Conservation (phyloP, 2,888 invertebrate species). For the Chelonus formosanus region DNA sequence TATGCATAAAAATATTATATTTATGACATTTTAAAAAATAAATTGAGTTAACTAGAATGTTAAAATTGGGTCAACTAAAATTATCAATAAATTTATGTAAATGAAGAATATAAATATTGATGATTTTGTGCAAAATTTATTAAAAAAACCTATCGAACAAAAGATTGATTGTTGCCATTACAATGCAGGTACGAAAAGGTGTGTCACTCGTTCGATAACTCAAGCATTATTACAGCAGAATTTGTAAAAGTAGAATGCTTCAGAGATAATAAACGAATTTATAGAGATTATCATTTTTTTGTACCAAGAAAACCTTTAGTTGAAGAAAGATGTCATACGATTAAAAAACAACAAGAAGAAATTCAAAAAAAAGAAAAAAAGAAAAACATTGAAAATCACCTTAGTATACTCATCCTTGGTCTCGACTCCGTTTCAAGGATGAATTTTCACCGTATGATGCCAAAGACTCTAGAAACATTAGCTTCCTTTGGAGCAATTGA, state of each 20-base stretch:
- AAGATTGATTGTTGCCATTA: background rate
- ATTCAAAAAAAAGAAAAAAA: constrained; percentile 51
- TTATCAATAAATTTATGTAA: too few species aligned
- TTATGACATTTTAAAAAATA: too few species aligned
- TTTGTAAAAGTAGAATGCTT: constrained; percentile 76
- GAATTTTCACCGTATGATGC: constrained; percentile 87
- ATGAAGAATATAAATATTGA: too few species aligned
- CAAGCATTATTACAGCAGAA: constrained; percentile 69
- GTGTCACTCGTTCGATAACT: constrained; percentile 67
- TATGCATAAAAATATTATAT: too few species aligned
- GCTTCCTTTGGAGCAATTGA: constrained; percentile 75
- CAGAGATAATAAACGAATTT: constrained; percentile 66
- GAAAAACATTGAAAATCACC: constrained; percentile 48
- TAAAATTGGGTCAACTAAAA: too few species aligned
- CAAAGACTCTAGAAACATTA: constrained; percentile 73
- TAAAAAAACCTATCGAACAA: too few species aligned
- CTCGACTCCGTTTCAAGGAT: constrained; percentile 86
- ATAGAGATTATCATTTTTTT: constrained; percentile 76
- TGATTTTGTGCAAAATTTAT: too few species aligned
- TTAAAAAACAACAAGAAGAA: constrained; percentile 42
- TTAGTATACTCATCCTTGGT: constrained; percentile 83
- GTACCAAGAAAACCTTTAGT: constrained; percentile 66
- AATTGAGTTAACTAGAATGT: too few species aligned
- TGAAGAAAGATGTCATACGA: constrained; percentile 49
- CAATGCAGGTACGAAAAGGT: constrained; percentile 62